These are phyloP conservation scores for Cygnus buccinator DNA, from an alignment of 2,113 vertebrate genomes.

Conservation along the genomic window DNA sequence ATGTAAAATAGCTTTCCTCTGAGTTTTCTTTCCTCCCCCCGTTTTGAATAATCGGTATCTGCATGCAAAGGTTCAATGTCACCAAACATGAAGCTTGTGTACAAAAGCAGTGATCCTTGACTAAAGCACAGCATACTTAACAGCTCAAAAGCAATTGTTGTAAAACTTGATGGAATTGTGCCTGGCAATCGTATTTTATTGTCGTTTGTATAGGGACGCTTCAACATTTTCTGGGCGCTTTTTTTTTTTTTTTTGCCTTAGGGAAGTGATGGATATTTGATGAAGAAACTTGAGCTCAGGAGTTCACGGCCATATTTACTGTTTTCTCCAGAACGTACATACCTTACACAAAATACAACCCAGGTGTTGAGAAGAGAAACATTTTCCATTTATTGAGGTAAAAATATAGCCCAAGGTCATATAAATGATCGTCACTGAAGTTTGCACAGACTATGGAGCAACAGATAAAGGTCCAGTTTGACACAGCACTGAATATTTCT, in stretches of 20 bases:
- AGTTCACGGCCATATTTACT: slow-evolving; percentile 72
- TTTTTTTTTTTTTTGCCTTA: slow-evolving; percentile 9
- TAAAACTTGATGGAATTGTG: slow-evolving; percentile 72
- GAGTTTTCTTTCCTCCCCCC: slow-evolving; percentile 40
- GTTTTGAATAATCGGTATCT: slow-evolving; percentile 67
- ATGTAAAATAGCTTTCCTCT: slow-evolving; percentile 56
- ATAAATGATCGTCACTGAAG: slow-evolving; percentile 36
- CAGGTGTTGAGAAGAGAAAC: slow-evolving; percentile 57
- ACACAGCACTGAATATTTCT: not conserved
- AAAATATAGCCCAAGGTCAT: slow-evolving; percentile 63
- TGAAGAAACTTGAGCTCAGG: slow-evolving; percentile 50
- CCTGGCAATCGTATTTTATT: slow-evolving; percentile 70
- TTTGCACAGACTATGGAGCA: not conserved
- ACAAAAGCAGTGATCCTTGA: slow-evolving; percentile 77
- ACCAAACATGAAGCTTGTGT: slow-evolving; percentile 67
- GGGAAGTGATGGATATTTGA: slow-evolving; percentile 52
- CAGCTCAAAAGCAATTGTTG: slow-evolving; percentile 74
- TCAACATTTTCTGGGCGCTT: slow-evolving; percentile 45
- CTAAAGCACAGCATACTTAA: slow-evolving; percentile 72
- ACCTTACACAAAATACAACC: slow-evolving; percentile 60
- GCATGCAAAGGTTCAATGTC: slow-evolving; percentile 73
- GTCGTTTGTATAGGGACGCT: slow-evolving; percentile 61
- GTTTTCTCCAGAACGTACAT: slow-evolving; percentile 55
- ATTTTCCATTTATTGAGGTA: slow-evolving; percentile 56
- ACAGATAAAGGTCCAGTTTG: slow-evolving; percentile 12